phyloP scores from a whole-genome alignment of 2,797 vertebrate genomes.

The Apogon hyalosoma region DNA sequence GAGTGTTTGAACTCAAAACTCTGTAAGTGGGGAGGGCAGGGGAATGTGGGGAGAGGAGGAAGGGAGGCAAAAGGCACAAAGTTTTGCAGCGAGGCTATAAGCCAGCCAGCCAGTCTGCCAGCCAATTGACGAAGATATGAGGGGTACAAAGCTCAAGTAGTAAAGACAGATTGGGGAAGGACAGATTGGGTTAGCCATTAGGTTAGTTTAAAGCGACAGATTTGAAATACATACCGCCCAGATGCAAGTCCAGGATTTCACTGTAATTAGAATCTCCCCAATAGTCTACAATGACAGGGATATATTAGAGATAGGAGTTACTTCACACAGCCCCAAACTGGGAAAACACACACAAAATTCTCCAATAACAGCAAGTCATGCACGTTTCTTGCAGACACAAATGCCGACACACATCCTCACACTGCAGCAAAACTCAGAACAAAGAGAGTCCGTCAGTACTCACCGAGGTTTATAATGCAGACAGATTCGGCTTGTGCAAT shows the following conservation, averaged over 20 bases:
- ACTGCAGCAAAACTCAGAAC: conserved; percentile 60
- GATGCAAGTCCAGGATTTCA: conserved; percentile 99
- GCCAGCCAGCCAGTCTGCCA: conserved; percentile 44
- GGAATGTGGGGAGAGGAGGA: neutral
- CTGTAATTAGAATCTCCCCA: conserved; percentile 99
- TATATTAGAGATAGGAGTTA: conserved; percentile 95
- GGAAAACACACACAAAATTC: conserved; percentile 57
- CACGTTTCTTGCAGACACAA: conserved; percentile 69
- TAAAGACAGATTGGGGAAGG: conserved; percentile 43
- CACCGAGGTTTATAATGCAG: conserved; percentile 64
- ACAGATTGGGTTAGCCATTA: conserved; percentile 87
- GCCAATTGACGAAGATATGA: conserved; percentile 38
- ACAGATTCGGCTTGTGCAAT: conserved; percentile 43
- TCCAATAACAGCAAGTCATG: conserved; percentile 77
- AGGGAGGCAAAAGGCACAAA: conserved; percentile 23
- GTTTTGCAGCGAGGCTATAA: conserved; percentile 54
- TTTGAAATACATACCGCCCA: conserved; percentile 99
- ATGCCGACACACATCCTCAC: conserved; percentile 41
- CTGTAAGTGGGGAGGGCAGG: conserved; percentile 14
- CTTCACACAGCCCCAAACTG: conserved; percentile 82
- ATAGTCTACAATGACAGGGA: conserved; percentile 99
- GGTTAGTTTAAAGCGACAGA: conserved; percentile 87
- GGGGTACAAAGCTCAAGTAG: conserved; percentile 64
- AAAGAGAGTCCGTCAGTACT: conserved; percentile 69
- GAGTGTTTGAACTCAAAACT: conserved; percentile 53